A percentile compares a stretch with the other conserved stretches of the same genome.
These are phyloP conservation scores for Tipula vernalis DNA, from an alignment of 2,888 invertebrate species.

Conservation along the genomic window DNA sequence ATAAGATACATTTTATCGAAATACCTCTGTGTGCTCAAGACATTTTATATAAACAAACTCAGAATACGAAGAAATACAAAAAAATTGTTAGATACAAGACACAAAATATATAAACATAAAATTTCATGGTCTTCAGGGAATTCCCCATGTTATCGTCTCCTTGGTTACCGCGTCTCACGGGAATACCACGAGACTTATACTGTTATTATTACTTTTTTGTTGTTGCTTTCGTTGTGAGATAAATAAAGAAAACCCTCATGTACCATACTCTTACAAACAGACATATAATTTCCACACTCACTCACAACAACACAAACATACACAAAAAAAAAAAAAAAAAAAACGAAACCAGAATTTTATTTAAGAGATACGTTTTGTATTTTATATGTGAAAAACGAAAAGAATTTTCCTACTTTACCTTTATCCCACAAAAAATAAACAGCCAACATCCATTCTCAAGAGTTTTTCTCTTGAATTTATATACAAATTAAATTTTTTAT, in stretches of 20 bases:
- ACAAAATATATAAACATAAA: background rate
- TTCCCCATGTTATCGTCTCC: slow-evolving; percentile 26
- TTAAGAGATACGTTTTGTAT: background rate
- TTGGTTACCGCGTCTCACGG: slow-evolving; percentile 25
- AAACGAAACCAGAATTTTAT: background rate
- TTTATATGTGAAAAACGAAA: background rate
- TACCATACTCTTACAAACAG: background rate
- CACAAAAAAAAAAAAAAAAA: background rate
- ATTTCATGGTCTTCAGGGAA: slow-evolving; percentile 11
- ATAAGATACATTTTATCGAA: background rate
- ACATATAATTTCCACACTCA: background rate
- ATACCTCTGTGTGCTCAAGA: background rate
- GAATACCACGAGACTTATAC: slow-evolving; percentile 14
- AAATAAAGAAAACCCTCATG: background rate
- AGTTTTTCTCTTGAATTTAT: background rate
- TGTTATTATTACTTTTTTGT: background rate
- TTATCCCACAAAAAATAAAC: background rate
- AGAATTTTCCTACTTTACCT: background rate
- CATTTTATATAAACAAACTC: background rate
- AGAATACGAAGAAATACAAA: background rate
- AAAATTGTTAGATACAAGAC: background rate
- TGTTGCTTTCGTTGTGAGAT: background rate
- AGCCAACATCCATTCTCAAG: background rate
- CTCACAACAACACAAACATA: background rate
- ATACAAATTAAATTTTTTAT: background rate